These are phyloP conservation scores for Oncorhynchus clarkii DNA, from an alignment of 2,113 vertebrate genomes.

Conservation along the genomic window DNA sequence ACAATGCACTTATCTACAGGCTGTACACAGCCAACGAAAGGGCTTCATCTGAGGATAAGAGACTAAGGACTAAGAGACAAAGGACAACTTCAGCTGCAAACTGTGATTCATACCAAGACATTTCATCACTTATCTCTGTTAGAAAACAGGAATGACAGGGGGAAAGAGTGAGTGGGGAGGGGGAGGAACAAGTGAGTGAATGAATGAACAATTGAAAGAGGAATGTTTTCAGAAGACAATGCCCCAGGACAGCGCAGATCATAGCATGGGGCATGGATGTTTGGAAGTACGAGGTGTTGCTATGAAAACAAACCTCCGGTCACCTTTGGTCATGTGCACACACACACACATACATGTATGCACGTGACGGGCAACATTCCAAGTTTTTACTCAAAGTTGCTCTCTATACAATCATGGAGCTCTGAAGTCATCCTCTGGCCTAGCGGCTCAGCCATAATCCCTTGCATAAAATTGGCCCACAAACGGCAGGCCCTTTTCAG, in stretches of 20 bases:
- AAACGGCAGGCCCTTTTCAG: too few species aligned
- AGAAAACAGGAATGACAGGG: neutral
- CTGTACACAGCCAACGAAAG: too few species aligned
- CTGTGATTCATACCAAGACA: too few species aligned
- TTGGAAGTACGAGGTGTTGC: slow-evolving; percentile 52
- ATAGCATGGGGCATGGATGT: slow-evolving; percentile 28
- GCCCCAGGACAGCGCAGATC: slow-evolving; percentile 1
- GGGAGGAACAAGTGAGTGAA: neutral
- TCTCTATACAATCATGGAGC: neutral
- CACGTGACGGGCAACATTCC: slow-evolving; percentile 26
- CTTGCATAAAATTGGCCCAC: neutral
- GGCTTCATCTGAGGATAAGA: too few species aligned
- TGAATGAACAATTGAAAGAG: neutral
- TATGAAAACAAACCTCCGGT: slow-evolving; percentile 50
- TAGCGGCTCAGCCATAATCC: neutral
- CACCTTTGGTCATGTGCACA: slow-evolving; percentile 24
- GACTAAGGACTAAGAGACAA: too few species aligned
- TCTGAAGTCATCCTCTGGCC: neutral
- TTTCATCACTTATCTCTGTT: too few species aligned
- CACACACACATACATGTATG: slow-evolving; percentile 16
- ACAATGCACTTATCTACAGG: too few species aligned
- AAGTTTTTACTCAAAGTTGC: neutral
- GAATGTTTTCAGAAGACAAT: slow-evolving; percentile 12
- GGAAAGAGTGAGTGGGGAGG: neutral
- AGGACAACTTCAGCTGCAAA: neutral